A percentile compares a stretch with the other conserved stretches of the same genome.
phyloP scores from a whole-genome alignment of 2,797 vertebrate species.

The Tinamus major region DNA sequence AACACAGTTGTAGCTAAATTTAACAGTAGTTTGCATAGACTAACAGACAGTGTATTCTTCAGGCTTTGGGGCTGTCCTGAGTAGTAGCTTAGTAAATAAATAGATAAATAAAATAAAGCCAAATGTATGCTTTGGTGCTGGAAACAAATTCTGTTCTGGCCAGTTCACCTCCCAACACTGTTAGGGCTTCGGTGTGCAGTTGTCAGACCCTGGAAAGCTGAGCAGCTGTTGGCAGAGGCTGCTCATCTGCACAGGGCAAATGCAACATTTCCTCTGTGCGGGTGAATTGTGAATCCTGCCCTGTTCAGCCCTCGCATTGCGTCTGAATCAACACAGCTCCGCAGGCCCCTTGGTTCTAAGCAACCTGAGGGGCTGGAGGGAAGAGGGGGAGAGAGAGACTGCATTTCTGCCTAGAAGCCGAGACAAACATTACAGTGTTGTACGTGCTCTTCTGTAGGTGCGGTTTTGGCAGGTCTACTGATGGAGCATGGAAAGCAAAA shows the following conservation, averaged over 20 bases:
- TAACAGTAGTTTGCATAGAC: background rate
- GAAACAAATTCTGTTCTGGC: background rate
- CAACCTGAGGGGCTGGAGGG: background rate
- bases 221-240: background rate
- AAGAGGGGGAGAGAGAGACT: background rate
- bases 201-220: background rate
- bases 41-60: background rate
- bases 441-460: background rate
- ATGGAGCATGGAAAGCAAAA: rapidly evolving
- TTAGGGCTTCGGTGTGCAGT: background rate
- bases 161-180: background rate
- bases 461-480: background rate
- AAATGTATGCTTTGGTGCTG: background rate
- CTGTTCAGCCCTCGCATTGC: background rate
- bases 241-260: background rate
- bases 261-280: background rate
- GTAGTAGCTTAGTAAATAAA: background rate
- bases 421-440: rapidly evolving
- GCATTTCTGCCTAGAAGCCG: background rate
- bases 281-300: background rate
- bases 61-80: background rate
- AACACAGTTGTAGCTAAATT: constrained; percentile 9
- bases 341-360: background rate
- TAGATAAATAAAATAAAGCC: too few species aligned
- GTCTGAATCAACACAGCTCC: background rate